A percentile compares a stretch with the other conserved stretches of the same genome.
These are phyloP conservation scores for Arge pagana DNA, from an alignment of 2,888 invertebrate genomes.

Conservation along the genomic window DNA sequence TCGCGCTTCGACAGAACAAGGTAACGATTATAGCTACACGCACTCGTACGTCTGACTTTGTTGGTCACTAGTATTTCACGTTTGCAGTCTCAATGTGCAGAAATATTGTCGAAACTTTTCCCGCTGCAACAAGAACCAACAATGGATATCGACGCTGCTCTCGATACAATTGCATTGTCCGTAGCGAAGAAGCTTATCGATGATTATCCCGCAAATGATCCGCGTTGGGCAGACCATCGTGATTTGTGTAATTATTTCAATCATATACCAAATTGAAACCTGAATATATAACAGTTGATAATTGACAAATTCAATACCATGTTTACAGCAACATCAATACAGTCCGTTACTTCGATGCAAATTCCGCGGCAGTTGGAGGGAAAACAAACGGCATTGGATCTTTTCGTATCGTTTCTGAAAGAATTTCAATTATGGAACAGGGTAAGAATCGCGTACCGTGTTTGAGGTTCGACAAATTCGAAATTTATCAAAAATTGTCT, in stretches of 20 bases:
- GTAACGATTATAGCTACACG: slow-evolving; percentile 26
- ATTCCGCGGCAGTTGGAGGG: slow-evolving; percentile 84
- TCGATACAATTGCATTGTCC: slow-evolving; percentile 67
- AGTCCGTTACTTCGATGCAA: slow-evolving; percentile 71
- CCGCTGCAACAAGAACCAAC: slow-evolving; percentile 55
- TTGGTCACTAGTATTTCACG: not conserved
- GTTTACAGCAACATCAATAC: slow-evolving; percentile 48
- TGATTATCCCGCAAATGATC: slow-evolving; percentile 88
- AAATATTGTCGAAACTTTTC: slow-evolving; percentile 60
- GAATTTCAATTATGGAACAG: slow-evolving; percentile 70
- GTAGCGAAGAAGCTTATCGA: slow-evolving; percentile 81
- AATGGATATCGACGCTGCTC: slow-evolving; percentile 59
- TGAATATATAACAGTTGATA: slow-evolving; percentile 8
- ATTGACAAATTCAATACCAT: slow-evolving; percentile 16
- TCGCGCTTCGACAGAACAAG: slow-evolving; percentile 50
- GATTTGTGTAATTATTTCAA: slow-evolving; percentile 45
- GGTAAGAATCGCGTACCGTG: slow-evolving; percentile 56
- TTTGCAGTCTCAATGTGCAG: slow-evolving; percentile 57
- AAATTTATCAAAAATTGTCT: no score
- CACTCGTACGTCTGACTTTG: not conserved
- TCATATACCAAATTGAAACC: not conserved
- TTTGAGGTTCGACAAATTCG: not conserved
- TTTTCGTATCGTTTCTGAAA: slow-evolving; percentile 78
- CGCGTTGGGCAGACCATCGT: slow-evolving; percentile 69
- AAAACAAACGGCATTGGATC: slow-evolving; percentile 79